Conservation (phyloP, 2,888 invertebrate species). For the Mystacides longicornis region DNA sequence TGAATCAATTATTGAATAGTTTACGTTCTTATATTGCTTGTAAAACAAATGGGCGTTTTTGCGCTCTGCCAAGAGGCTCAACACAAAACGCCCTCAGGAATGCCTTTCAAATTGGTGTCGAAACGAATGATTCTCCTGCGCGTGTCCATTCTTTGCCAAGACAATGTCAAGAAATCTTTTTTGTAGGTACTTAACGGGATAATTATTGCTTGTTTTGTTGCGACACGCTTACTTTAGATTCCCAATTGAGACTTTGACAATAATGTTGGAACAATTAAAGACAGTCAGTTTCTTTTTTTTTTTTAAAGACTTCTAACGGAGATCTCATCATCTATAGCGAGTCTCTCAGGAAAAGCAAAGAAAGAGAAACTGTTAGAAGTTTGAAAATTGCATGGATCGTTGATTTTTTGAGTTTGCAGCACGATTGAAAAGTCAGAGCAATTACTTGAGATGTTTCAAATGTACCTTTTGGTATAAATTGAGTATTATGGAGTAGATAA, state of each 20-base stretch:
- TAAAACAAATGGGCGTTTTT: slow-evolving; percentile 21
- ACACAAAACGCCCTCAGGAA: slow-evolving; percentile 12
- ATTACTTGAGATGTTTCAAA: too few species aligned
- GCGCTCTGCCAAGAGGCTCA: neutral
- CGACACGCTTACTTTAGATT: neutral
- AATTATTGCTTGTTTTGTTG: neutral
- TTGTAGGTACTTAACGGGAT: neutral
- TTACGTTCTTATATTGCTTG: slow-evolving; percentile 11
- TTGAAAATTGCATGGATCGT: too few species aligned
- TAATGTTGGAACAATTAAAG: too few species aligned
- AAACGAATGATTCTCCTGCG: neutral
- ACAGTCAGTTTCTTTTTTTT: too few species aligned
- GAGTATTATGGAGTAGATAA: too few species aligned
- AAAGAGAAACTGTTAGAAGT: too few species aligned
- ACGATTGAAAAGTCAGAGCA: too few species aligned
- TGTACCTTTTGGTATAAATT: too few species aligned
- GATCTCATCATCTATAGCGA: too few species aligned
- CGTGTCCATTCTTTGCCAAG: neutral
- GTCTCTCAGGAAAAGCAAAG: too few species aligned
- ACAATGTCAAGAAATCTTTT: neutral
- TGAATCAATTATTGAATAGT: slow-evolving; percentile 11
- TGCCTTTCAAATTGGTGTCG: slow-evolving; percentile 8
- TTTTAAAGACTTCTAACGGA: too few species aligned
- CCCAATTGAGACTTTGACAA: neutral
- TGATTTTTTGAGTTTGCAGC: too few species aligned